phyloP scores from a whole-genome alignment of 2,888 invertebrate genomes.

The Latrodectus elegans region DNA sequence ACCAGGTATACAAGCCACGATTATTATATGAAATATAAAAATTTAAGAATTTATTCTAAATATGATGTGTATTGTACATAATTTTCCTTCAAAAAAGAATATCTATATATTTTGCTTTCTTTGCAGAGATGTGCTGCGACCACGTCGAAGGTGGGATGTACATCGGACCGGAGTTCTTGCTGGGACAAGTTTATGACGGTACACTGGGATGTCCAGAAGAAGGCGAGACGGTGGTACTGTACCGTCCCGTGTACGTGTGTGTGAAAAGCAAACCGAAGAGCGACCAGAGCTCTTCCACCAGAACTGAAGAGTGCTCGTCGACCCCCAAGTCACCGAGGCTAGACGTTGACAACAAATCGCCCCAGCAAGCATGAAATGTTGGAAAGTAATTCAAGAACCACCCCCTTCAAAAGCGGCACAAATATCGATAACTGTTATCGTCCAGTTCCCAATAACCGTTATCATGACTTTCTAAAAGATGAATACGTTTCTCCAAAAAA shows the following conservation, averaged over 20 bases:
- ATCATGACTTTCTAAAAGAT: no score
- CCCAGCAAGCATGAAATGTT: constrained; percentile 10
- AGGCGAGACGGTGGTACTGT: constrained; percentile 80
- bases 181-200: constrained; percentile 86
- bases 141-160: constrained; percentile 86
- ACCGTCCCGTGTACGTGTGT: constrained; percentile 80
- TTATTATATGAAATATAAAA: no score
- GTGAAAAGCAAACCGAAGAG: constrained; percentile 61
- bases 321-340: constrained; percentile 38
- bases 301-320: constrained; percentile 12
- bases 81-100: no score
- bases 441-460: no score
- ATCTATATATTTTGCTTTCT: neutral
- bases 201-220: constrained; percentile 79
- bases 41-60: no score
- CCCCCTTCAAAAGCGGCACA: no score
- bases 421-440: no score
- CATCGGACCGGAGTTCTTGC: constrained; percentile 84
- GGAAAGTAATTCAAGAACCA: no score
- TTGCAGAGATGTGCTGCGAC: constrained; percentile 82
- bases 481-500: no score
- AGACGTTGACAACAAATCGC: neutral
- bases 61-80: no score
- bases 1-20: no score
- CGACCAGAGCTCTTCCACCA: constrained; percentile 38